Conservation (phyloP, 2,113 vertebrate species). For the Thamnophis sirtalis region DNA sequence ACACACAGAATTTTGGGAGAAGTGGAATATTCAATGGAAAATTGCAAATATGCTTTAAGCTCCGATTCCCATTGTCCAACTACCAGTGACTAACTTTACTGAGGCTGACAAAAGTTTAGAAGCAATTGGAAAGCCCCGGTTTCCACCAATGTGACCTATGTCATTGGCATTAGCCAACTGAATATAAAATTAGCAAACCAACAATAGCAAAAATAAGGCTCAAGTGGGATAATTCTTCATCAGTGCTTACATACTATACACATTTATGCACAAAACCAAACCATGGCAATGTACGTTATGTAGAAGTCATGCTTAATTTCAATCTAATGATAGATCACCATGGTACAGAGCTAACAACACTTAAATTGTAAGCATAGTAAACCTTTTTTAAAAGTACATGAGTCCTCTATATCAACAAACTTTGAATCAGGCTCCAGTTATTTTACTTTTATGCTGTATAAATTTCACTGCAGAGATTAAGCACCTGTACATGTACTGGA, state of each 20-base stretch:
- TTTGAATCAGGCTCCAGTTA: conserved; percentile 17
- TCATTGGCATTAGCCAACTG: neutral
- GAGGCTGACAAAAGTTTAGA: neutral
- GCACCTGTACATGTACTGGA: neutral
- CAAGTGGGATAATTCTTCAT: neutral
- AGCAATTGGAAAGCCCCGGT: neutral
- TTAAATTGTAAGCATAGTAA: neutral
- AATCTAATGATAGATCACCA: neutral
- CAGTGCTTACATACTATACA: neutral
- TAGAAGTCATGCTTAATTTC: neutral
- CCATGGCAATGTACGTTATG: neutral
- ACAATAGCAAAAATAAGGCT: neutral
- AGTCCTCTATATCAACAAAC: conserved; percentile 26
- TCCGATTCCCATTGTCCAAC: neutral
- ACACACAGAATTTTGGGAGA: neutral
- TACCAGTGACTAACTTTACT: neutral
- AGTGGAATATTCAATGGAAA: neutral
- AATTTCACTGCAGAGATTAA: neutral
- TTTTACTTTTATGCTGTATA: neutral
- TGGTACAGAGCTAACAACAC: neutral
- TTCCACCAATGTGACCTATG: neutral
- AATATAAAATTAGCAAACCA: neutral
- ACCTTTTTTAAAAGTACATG: neutral
- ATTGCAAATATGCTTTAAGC: neutral
- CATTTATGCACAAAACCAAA: neutral